Evolutionary conservation across 2,888 invertebrate genomes (phyloP), one percentile per base, ranked within the genome.

Genomic region (Panopea generosa): DNA sequence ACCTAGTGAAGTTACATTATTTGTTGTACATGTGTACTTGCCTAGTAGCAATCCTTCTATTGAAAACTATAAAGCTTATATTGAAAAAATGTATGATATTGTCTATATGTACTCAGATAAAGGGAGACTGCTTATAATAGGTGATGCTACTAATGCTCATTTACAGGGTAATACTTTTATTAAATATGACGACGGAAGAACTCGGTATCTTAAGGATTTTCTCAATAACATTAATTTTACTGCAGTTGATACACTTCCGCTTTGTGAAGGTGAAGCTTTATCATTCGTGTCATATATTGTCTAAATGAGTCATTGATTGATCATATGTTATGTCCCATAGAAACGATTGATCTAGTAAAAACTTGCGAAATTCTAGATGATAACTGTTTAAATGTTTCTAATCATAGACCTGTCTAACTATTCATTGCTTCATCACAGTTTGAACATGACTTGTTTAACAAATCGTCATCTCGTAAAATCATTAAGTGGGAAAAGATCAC

Each of bases 111-210:
- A 26, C 22, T 47, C 47, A 29, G 20, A 22, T n/a, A 22, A 18
- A 47, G 45, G 26, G 24, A 24, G 14, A n/a, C 16, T 60, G 6
- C 20, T 26, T 6, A 4, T 60, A 2, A 45, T 60, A 24, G 60
- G 60, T 16, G 60, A 60, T 45, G 43, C n/a, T n/a, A n/a, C 45
- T 45, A 60, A 60, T 22, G 47, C 60, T 16, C 45, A 60, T 22
- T 26, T 60, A 18, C 33, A 60, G 33, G 60, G 60, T 22, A 11
- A 2, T 4, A 2, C 11, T 6, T 60, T 60, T 27, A 45, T 60
- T 60, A 47, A 47, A n/a, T 3, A 47, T 9, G 26, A 20, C 45
- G 47, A 26, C n/a, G 4, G 3, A 22, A 11, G 47, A 18, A 40
- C 45, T 18, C 1, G 1, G n/a, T 40, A 22, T 2, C 24, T 60